Conservation (phyloP, 2,888 invertebrate species). For the Synergus gifuensis region DNA sequence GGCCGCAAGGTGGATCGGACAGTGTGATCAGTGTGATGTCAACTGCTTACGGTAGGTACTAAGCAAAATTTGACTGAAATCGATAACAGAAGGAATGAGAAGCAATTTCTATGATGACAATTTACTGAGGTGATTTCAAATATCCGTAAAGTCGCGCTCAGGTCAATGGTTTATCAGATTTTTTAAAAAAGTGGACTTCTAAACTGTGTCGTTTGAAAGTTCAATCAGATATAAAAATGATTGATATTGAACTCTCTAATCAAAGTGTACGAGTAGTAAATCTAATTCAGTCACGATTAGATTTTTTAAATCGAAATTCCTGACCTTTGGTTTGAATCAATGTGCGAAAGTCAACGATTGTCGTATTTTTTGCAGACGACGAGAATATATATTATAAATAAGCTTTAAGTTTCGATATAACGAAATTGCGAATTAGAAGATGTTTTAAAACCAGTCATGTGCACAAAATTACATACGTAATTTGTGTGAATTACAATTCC, state of each 20-base stretch:
- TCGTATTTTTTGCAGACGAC: neutral
- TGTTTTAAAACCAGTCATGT: neutral
- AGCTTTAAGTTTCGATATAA: neutral
- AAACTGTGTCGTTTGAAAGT: neutral
- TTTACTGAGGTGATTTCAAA: neutral
- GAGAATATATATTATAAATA: neutral
- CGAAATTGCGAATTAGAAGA: neutral
- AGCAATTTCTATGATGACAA: neutral
- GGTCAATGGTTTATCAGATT: neutral
- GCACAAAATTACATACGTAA: neutral
- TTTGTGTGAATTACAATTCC: neutral
- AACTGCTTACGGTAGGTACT: constrained; percentile 52
- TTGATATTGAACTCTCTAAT: neutral
- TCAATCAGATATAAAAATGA: neutral
- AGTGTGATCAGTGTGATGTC: constrained; percentile 45
- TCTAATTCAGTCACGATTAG: neutral
- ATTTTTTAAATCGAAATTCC: neutral
- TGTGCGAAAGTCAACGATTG: neutral
- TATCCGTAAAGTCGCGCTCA: neutral
- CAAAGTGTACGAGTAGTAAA: neutral
- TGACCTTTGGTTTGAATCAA: neutral
- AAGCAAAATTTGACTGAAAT: constrained; percentile 56
- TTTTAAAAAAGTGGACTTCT: neutral
- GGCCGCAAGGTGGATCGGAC: constrained; percentile 60
- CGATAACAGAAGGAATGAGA: constrained; percentile 27